Evolutionary conservation across 2,113 vertebrate genomes (phyloP), one percentile per base, ranked within the genome.

Genomic region (Lagopus muta): DNA sequence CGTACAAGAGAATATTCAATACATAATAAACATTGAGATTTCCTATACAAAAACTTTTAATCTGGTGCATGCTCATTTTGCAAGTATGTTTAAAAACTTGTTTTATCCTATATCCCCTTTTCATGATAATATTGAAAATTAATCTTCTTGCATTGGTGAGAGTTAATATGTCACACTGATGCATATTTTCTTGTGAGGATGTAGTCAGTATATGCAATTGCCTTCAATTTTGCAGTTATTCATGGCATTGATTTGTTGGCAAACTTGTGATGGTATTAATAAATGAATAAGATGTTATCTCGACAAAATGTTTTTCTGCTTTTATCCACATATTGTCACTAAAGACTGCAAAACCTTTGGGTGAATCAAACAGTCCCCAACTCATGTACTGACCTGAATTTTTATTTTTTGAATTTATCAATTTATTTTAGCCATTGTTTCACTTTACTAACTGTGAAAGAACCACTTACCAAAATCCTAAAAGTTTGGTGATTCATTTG

Each of bases 51-150:
- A 20, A 48, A 52, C 13, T 78, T 93, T 88, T 28, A 17, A 38
- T 64, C 40, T 69, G 55, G 6, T 50, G 8, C 36, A 6, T 42
- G 3, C 40, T 88, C 55, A 57, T 86, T 83, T 78, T 24, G 60
- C 0, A 0, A 43, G 3, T 73, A 79, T 76, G 6, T 60, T 85
- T 42, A 58, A 83, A 65, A 66, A 19, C 8, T 22, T 73, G 4
- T 45, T 85, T 78, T 85, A 10, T 43, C 13, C 18, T 69, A 9
- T 57, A 28, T 40, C 3, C 36, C 2, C 8, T 71, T 91, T 70
- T 74, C 8, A 30, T 34, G 4, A 25, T 17, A 60, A 42, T 36
- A 75, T 6, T 67, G 19, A 74, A 92, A 86, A 55, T 8, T 1
- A 71, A 24, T 6, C 4, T 65, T 83, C 82, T 74, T 13, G 6